These are phyloP conservation scores for Ceyx melanurus DNA, from an alignment of 2,113 vertebrate species.

Conservation along the genomic window DNA sequence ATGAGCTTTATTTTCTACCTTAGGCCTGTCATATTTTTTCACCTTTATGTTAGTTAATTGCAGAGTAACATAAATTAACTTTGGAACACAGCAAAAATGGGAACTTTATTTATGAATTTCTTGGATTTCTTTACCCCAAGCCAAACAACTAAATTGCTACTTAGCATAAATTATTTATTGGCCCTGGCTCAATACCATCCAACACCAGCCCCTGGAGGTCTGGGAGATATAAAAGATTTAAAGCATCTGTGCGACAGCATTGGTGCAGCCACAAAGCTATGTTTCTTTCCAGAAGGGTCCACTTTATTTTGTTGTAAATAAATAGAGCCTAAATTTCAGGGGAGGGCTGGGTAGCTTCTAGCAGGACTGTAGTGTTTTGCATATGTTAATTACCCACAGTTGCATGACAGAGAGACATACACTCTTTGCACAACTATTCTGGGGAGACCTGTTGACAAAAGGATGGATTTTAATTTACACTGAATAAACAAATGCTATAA, in stretches of 20 bases:
- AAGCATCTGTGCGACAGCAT: constrained; percentile 79
- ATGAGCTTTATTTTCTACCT: constrained; percentile 79
- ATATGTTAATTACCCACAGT: constrained; percentile 81
- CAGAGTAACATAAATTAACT: constrained; percentile 85
- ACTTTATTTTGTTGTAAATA: constrained; percentile 88
- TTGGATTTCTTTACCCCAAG: constrained; percentile 89
- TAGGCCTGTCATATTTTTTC: constrained; percentile 84
- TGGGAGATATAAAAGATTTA: constrained; percentile 90
- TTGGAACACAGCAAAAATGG: constrained; percentile 83
- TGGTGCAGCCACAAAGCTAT: constrained; percentile 82
- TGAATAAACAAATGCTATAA: not conserved
- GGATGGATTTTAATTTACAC: constrained; percentile 62
- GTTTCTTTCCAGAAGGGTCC: constrained; percentile 86
- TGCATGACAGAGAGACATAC: constrained; percentile 70
- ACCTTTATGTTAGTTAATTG: constrained; percentile 87
- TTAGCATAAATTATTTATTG: constrained; percentile 99
- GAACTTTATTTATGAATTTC: constrained; percentile 93
- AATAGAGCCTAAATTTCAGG: constrained; percentile 82
- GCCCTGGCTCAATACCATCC: constrained; percentile 88
- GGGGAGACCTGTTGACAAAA: constrained; percentile 72
- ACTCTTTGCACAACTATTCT: constrained; percentile 69
- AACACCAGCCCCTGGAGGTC: constrained; percentile 87
- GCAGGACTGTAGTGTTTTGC: constrained; percentile 80
- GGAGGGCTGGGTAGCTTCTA: constrained; percentile 80
- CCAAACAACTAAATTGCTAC: constrained; percentile 98